Conservation (phyloP, 2,888 invertebrate genomes). For the Dendrolimus houi region DNA sequence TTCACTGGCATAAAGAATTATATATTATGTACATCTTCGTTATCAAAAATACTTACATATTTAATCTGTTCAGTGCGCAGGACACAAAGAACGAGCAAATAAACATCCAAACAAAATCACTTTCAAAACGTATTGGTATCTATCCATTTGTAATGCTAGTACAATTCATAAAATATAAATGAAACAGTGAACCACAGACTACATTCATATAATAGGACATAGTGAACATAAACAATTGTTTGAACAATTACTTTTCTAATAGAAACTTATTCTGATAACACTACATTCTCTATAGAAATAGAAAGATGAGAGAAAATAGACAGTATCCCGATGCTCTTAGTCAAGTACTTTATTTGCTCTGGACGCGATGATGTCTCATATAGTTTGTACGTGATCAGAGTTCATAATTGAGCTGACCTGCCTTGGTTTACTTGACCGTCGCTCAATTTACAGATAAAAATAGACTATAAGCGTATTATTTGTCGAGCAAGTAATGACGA, state of each 20-base stretch:
- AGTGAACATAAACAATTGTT: background rate
- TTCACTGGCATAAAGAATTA: too few relatives aligned
- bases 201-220: too few relatives aligned
- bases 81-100: too few relatives aligned
- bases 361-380: conserved; percentile 43
- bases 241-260: conserved; percentile 10
- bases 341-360: conserved; percentile 33
- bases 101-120: too few relatives aligned
- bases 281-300: conserved; percentile 1
- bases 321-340: background rate
- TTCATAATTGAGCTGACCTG: conserved; percentile 11
- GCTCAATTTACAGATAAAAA: background rate
- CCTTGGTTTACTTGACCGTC: background rate
- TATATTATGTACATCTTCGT: too few relatives aligned
- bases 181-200: too few relatives aligned
- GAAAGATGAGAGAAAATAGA: conserved; percentile 2
- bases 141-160: too few relatives aligned
- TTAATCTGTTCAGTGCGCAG: too few relatives aligned
- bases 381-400: conserved; percentile 51
- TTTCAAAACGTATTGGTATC: too few relatives aligned
- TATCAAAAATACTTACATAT: too few relatives aligned
- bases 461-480: background rate
- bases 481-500: too few relatives aligned
- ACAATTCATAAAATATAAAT: too few relatives aligned
- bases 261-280: background rate